These are phyloP conservation scores for Leptonema lineaticorne DNA, from an alignment of 1,140 invertebrate species.

Conservation along the genomic window DNA sequence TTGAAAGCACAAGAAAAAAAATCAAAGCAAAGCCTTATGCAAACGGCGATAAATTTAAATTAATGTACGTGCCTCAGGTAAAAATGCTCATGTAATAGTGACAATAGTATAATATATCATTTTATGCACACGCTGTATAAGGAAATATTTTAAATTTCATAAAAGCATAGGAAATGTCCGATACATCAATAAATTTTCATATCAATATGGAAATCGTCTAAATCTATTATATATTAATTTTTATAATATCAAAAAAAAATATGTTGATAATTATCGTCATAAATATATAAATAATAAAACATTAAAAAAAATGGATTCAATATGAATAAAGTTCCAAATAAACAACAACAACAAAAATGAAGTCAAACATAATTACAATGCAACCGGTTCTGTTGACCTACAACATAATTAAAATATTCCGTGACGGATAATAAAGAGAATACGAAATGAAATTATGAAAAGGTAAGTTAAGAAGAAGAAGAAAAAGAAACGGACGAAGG, in stretches of 20 bases:
- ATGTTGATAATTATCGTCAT: too few species aligned
- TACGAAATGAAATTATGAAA: too few species aligned
- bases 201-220: too few species aligned
- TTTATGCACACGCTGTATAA: neutral
- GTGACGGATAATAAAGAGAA: too few species aligned
- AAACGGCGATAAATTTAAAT: conserved; percentile 35
- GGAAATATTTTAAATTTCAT: neutral
- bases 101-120: neutral
- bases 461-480: too few species aligned
- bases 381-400: neutral
- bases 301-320: too few species aligned
- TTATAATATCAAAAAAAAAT: too few species aligned
- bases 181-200: too few species aligned
- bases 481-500: neutral
- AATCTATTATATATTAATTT: too few species aligned
- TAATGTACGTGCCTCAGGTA: conserved; percentile 31
- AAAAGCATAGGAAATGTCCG: too few species aligned
- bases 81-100: neutral
- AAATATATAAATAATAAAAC: too few species aligned
- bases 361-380: neutral
- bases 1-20: neutral
- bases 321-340: neutral
- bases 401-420: conserved; percentile 2
- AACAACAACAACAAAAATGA: neutral
- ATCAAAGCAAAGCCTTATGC: conserved; percentile 8